Conservation (phyloP, 2,888 invertebrate genomes). For the Ptychoptera contaminata region DNA sequence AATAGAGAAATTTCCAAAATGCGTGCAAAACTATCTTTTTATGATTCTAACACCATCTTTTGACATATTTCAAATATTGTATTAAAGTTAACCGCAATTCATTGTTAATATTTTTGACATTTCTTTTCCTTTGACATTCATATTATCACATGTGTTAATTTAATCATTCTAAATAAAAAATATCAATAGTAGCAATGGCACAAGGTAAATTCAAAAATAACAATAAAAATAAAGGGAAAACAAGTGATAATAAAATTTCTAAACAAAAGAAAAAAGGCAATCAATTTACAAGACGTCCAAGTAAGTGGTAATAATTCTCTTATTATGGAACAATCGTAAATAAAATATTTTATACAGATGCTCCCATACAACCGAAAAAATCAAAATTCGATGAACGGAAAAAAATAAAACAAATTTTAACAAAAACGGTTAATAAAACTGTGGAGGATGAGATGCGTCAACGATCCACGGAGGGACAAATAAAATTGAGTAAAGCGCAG, state of each 20-base stretch:
- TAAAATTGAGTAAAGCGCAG: constrained; percentile 36
- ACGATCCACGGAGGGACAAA: constrained; percentile 31
- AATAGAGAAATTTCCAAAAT: too few relatives aligned
- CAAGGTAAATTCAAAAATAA: constrained; percentile 34
- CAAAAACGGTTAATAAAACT: constrained; percentile 43
- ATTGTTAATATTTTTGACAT: too few relatives aligned
- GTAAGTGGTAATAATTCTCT: constrained; percentile 27
- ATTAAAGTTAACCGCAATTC: too few relatives aligned
- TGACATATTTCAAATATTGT: too few relatives aligned
- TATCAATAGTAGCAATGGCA: constrained; percentile 32
- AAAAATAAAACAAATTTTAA: constrained; percentile 43
- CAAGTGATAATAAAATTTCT: constrained; percentile 33
- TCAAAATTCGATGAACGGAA: constrained; percentile 38
- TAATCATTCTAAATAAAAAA: background rate
- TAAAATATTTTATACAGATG: constrained; percentile 30
- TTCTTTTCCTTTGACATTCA: too few relatives aligned
- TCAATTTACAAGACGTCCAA: constrained; percentile 37
- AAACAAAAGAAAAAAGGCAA: constrained; percentile 37
- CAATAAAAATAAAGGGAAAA: constrained; percentile 37
- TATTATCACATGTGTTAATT: too few relatives aligned
- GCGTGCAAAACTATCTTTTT: too few relatives aligned
- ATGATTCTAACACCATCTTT: too few relatives aligned
- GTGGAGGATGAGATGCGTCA: constrained; percentile 44
- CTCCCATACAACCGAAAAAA: constrained; percentile 46
- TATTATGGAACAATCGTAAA: constrained; percentile 6